Base-by-base conservation (phyloP, 2,888 invertebrate genomes). In the Eristalis tenax region DNA sequence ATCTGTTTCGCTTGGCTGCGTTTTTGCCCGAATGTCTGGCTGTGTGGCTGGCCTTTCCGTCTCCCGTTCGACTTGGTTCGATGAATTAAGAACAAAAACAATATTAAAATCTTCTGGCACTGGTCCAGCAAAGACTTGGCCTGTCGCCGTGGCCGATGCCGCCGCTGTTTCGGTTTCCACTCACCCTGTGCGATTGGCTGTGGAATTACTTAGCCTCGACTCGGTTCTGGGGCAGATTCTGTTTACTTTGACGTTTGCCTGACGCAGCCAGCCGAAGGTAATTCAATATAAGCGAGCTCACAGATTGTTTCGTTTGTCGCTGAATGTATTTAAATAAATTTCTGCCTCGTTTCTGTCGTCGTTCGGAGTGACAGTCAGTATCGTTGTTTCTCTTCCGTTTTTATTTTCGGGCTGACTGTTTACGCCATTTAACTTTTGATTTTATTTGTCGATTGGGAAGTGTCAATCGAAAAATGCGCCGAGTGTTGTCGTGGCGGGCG, bases 261-360 rank as follows among this genome's bases (percentile, higher is more conserved):
- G 50, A 50, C 50, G 50, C 50, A 50, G 50, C 50, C 50, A 50
- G 50, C 50, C 50, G 50, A 50, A 50, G 50, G 50, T 50, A 50
- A 50, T 50, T 50, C 50, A 50, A 50, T 50, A 50, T 50, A 50
- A 50, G 50, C 50, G 50, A 50, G 50, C 18, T 18, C 50, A 50
- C 50, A 50, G 50, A 50, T 50, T 50, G 50, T 50, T 50, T 50
- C 50, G 50, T 18, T 50, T 50, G 50, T 18, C 50, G 50, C 50
- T 50, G 50, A 50, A 50, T 50, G 18, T 50, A 18, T 50, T 50
- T 50, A 50, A 50, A 50, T 50, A 50, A 50, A 50, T 50, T 50
- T 50, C 32, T 28, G 28, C 28, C 28, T 0, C 28, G 8, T 8
- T 18, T 18, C 43, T 18, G 43, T 18, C 43, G 43, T 18, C 43